Percentiles rank a stretch among this genome's conserved stretches.
Conservation (phyloP, 2,888 invertebrate genomes). For the Tanytarsus gracilentus region DNA sequence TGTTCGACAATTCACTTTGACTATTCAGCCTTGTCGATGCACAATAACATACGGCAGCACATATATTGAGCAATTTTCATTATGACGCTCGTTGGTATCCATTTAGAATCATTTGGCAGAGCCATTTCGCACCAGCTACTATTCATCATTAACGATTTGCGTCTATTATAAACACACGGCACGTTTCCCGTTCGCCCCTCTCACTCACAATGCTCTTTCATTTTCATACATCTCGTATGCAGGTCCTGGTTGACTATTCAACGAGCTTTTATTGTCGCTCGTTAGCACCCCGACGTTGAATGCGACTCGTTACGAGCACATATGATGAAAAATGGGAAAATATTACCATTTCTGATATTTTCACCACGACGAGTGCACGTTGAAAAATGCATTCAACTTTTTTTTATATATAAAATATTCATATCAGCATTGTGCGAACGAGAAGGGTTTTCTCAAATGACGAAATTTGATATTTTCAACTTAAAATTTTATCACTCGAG, state of each 20-base stretch:
- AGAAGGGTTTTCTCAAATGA: background rate
- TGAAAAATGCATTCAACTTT: too few relatives aligned
- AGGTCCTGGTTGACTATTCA: background rate
- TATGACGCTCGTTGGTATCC: background rate
- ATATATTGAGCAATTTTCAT: background rate
- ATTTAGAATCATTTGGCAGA: background rate
- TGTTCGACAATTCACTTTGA: background rate
- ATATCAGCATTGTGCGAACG: background rate
- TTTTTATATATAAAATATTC: too few relatives aligned
- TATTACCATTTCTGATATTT: too few relatives aligned
- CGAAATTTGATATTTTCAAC: background rate
- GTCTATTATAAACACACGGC: background rate
- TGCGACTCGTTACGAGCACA: too few relatives aligned
- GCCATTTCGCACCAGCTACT: background rate
- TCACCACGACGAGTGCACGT: too few relatives aligned
- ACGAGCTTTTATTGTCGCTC: slow-evolving; percentile 5
- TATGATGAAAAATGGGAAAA: background rate
- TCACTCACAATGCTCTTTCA: background rate
- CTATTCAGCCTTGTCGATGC: background rate
- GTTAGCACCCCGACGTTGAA: too few relatives aligned
- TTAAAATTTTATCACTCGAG: too few relatives aligned
- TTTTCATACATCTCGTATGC: background rate
- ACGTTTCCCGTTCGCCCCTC: background rate
- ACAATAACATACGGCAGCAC: too few relatives aligned
- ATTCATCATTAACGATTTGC: slow-evolving; percentile 1